Percentiles rank a stretch among this genome's conserved stretches.
Conservation (phyloP, 1,140 invertebrate genomes). For the Lithobius niger region DNA sequence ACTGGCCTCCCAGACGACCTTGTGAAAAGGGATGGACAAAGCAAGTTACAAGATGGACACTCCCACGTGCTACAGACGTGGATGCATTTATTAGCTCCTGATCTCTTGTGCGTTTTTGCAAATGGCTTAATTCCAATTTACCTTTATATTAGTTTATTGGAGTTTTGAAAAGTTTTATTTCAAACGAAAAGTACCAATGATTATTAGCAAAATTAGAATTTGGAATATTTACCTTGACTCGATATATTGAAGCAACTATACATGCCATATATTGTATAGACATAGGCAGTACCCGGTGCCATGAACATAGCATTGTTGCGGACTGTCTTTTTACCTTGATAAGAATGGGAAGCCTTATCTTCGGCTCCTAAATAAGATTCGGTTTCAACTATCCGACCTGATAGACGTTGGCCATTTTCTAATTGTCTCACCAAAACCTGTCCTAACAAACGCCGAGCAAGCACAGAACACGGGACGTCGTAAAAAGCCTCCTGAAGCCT, state of each 20-base stretch:
- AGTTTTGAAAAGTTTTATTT: constrained; percentile 3
- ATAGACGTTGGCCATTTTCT: constrained; percentile 38
- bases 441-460: constrained; percentile 19
- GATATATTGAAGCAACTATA: constrained; percentile 72
- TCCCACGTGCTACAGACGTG: too few relatives aligned
- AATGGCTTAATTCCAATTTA: too few relatives aligned
- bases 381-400: constrained; percentile 60
- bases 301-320: constrained; percentile 65
- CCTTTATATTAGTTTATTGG: background rate
- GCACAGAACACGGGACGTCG: background rate
- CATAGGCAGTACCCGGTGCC: constrained; percentile 60
- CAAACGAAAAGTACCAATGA: constrained; percentile 5
- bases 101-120: too few relatives aligned
- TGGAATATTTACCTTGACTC: constrained; percentile 41
- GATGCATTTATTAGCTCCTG: too few relatives aligned
- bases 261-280: constrained; percentile 70
- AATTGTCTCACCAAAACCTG: constrained; percentile 45
- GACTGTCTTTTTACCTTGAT: constrained; percentile 46
- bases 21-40: too few relatives aligned
- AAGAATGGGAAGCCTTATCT: constrained; percentile 59
- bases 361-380: constrained; percentile 56
- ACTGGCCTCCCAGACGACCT: too few relatives aligned
- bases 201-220: constrained; percentile 1
- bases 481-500: background rate
- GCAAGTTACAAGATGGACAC: too few relatives aligned